A percentile compares a stretch with the other conserved stretches of the same genome.
phyloP scores from a whole-genome alignment of 1,140 invertebrate genomes.

The Pogonomyrmex californicus region DNA sequence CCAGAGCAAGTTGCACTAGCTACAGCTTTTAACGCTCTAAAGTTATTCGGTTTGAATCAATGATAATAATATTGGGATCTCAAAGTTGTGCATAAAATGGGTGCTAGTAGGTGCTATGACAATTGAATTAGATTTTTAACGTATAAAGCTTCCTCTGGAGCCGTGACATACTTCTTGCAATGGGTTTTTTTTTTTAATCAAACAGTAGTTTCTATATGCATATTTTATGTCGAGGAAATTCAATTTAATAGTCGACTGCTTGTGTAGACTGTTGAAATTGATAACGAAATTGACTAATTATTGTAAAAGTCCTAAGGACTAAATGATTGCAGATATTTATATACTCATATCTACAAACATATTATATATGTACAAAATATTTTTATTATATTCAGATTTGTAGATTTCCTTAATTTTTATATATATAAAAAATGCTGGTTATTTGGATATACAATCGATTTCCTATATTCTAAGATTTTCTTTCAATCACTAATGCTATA shows the following conservation, averaged over 20 bases:
- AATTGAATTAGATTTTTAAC: slow-evolving; percentile 58
- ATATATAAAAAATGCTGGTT: slow-evolving; percentile 32
- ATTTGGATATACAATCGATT: slow-evolving; percentile 41
- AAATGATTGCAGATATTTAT: slow-evolving; percentile 27
- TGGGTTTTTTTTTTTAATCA: slow-evolving; percentile 24
- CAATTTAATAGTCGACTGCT: background rate
- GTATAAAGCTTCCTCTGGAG: slow-evolving; percentile 7
- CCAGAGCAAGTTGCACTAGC: slow-evolving; percentile 97
- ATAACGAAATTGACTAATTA: slow-evolving; percentile 15
- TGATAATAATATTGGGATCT: slow-evolving; percentile 88
- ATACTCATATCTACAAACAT: slow-evolving; percentile 22
- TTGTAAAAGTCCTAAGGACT: background rate
- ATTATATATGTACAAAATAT: slow-evolving; percentile 52
- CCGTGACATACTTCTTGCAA: slow-evolving; percentile 34
- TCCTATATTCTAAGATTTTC: background rate
- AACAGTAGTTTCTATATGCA: background rate
- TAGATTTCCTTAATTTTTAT: slow-evolving; percentile 24
- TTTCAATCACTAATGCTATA: background rate
- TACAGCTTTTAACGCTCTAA: slow-evolving; percentile 97
- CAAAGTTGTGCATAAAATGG: slow-evolving; percentile 39
- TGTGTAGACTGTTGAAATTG: background rate
- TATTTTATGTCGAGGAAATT: slow-evolving; percentile 7
- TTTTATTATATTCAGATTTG: slow-evolving; percentile 48
- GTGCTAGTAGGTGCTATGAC: slow-evolving; percentile 73
- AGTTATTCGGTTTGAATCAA: slow-evolving; percentile 96